These are phyloP conservation scores for Mermis nigrescens DNA, from an alignment of 2,888 invertebrate species.

Conservation along the genomic window DNA sequence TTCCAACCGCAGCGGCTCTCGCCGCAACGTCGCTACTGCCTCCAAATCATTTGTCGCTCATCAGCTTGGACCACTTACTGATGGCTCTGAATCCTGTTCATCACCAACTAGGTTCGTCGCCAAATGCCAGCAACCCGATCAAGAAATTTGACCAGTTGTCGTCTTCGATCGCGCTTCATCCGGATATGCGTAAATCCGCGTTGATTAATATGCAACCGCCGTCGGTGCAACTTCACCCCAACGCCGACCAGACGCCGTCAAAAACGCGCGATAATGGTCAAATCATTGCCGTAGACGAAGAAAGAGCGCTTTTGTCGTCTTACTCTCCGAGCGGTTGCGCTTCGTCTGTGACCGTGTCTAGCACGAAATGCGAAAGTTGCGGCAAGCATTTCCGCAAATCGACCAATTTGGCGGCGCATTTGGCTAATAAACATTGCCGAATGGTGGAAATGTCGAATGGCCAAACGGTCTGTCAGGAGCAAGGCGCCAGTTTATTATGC, in stretches of 20 bases:
- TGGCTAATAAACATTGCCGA: constrained; percentile 1
- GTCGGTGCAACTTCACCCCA: no score
- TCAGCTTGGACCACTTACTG: background rate
- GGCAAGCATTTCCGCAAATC: constrained; percentile 30
- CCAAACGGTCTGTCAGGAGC: background rate
- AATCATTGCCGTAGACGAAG: no score
- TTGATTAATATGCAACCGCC: no score
- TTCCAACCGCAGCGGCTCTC: background rate
- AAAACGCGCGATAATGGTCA: no score
- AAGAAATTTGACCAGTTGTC: no score
- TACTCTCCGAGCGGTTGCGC: background rate
- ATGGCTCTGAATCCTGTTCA: background rate
- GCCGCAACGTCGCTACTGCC: background rate
- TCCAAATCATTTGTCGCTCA: background rate
- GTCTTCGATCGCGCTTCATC: no score
- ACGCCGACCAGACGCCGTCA: no score
- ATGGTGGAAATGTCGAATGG: no score
- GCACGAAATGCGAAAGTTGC: constrained; percentile 26
- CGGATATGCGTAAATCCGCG: no score
- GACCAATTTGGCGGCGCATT: constrained; percentile 7
- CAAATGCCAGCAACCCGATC: no score
- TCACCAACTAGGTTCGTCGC: no score
- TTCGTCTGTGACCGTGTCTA: background rate
- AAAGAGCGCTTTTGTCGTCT: background rate
- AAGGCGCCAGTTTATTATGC: no score